Percentiles rank a stretch among this genome's conserved stretches.
Conservation (phyloP, 2,888 invertebrate species). For the Drosophila falleni region DNA sequence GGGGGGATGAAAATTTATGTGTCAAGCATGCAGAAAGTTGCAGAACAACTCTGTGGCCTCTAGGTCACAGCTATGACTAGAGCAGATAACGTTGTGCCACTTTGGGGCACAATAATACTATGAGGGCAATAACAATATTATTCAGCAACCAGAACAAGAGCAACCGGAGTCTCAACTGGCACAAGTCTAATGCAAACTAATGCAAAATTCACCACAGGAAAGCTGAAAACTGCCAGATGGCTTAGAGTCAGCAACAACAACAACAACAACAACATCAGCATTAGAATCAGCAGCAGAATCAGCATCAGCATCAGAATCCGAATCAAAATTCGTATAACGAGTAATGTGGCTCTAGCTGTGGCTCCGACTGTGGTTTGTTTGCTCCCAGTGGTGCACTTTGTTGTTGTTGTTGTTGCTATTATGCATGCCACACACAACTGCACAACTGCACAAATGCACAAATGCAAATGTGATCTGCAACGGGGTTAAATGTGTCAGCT, state of each 20-base stretch:
- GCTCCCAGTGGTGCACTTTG: slow-evolving; percentile 31
- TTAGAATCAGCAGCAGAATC: slow-evolving; percentile 19
- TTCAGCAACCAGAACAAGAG: slow-evolving; percentile 19
- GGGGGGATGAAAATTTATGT: slow-evolving; percentile 66
- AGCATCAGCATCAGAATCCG: slow-evolving; percentile 28
- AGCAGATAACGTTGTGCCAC: slow-evolving; percentile 58
- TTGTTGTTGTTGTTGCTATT: slow-evolving; percentile 36
- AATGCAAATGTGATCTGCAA: slow-evolving; percentile 60
- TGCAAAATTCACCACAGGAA: slow-evolving; percentile 66
- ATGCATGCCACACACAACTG: slow-evolving; percentile 15
- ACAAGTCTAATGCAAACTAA: slow-evolving; percentile 68
- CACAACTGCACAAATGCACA: slow-evolving; percentile 45
- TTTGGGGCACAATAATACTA: slow-evolving; percentile 64
- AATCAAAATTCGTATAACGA: slow-evolving; percentile 28
- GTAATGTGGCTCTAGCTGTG: slow-evolving; percentile 12
- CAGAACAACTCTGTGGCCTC: slow-evolving; percentile 55
- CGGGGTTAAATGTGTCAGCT: slow-evolving; percentile 65
- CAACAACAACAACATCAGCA: slow-evolving; percentile 7
- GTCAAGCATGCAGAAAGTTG: slow-evolving; percentile 56
- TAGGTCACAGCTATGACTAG: slow-evolving; percentile 39
- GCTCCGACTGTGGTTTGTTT: slow-evolving; percentile 12
- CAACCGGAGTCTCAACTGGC: slow-evolving; percentile 21
- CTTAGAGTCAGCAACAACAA: slow-evolving; percentile 22
- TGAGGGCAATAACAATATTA: slow-evolving; percentile 58
- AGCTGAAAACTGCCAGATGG: slow-evolving; percentile 43